Percentiles rank a stretch among this genome's conserved stretches.
phyloP scores from a whole-genome alignment of 1,140 invertebrate species.

The Samia ricini region DNA sequence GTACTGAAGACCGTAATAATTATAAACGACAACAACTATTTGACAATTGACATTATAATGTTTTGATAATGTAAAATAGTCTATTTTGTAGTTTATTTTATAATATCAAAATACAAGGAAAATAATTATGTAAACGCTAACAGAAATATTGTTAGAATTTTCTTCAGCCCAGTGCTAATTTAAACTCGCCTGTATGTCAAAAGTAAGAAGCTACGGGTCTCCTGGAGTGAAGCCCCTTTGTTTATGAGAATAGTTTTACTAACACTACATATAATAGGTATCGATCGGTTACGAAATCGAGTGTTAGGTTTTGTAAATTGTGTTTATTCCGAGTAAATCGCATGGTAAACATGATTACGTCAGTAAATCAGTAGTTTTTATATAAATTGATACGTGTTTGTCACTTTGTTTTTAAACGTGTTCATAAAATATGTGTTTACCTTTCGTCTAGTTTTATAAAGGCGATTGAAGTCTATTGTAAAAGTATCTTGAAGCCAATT shows the following conservation, averaged over 20 bases:
- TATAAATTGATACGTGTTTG: slow-evolving; percentile 7
- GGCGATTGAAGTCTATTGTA: slow-evolving; percentile 23
- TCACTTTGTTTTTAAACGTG: slow-evolving; percentile 27
- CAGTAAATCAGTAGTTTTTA: slow-evolving; percentile 1
- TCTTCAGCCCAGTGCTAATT: slow-evolving; percentile 20
- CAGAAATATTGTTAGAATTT: slow-evolving; percentile 9
- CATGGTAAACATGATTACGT: slow-evolving; percentile 9
- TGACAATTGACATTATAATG: too few relatives aligned
- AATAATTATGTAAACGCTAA: slow-evolving; percentile 24
- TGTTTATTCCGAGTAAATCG: slow-evolving; percentile 20
- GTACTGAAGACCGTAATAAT: too few relatives aligned
- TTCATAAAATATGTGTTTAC: slow-evolving; percentile 41
- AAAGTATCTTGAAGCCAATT: slow-evolving; percentile 22
- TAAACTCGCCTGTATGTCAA: neutral
- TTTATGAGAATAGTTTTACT: slow-evolving; percentile 63
- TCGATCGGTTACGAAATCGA: slow-evolving; percentile 74
- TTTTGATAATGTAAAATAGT: too few relatives aligned
- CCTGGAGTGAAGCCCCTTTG: slow-evolving; percentile 57
- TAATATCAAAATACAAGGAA: neutral
- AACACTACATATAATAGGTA: slow-evolving; percentile 49
- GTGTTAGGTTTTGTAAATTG: slow-evolving; percentile 38
- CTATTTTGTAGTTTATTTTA: neutral
- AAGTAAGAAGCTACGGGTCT: neutral
- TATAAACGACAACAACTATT: too few relatives aligned
- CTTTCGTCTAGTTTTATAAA: slow-evolving; percentile 22